These are phyloP conservation scores for Chymomyza caudatula DNA, from an alignment of 2,888 invertebrate genomes.

Conservation along the genomic window DNA sequence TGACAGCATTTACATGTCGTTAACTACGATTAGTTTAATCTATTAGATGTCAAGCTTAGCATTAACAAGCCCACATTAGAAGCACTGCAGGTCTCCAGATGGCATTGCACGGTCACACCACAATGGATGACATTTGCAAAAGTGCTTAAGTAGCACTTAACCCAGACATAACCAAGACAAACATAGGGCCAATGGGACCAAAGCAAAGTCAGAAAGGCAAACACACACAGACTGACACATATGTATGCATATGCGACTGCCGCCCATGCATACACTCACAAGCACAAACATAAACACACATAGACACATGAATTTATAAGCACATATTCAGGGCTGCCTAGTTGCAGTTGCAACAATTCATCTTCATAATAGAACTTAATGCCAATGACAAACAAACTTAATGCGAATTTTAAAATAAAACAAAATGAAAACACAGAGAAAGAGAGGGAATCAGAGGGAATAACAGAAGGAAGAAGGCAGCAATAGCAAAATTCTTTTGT, in stretches of 20 bases:
- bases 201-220: conserved; percentile 31
- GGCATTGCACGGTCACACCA: conserved; percentile 15
- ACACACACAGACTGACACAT: conserved; percentile 4
- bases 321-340: conserved; percentile 13
- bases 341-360: conserved; percentile 38
- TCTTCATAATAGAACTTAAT: conserved; percentile 50
- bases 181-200: conserved; percentile 12
- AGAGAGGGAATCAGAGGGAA: not conserved
- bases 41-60: not conserved
- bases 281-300: conserved; percentile 3
- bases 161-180: conserved; percentile 44
- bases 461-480: not conserved
- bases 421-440: not conserved
- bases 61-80: not conserved
- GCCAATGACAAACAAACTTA: conserved; percentile 39
- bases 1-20: not conserved
- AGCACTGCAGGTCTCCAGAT: conserved; percentile 1
- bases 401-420: conserved; percentile 23
- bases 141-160: conserved; percentile 58
- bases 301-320: not conserved
- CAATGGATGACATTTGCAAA: conserved; percentile 48
- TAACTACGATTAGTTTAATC: conserved; percentile 10
- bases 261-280: not conserved
- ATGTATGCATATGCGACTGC: too few species aligned
- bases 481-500: too few species aligned